These are phyloP conservation scores for Neoascia interrupta DNA, from an alignment of 2,888 invertebrate genomes.

Conservation along the genomic window DNA sequence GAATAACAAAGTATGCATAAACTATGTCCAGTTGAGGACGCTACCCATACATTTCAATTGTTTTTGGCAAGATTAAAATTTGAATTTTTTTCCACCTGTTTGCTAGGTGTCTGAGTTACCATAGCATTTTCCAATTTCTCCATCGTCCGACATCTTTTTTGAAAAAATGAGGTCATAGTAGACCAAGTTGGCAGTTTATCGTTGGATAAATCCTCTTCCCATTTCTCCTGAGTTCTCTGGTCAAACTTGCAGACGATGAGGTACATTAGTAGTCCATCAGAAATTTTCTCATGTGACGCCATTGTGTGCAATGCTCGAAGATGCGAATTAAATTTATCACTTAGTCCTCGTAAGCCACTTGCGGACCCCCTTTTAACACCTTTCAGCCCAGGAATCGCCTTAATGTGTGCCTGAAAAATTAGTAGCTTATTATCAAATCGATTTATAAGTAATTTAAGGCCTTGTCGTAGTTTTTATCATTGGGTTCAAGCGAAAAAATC, in stretches of 20 bases:
- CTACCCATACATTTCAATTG: conserved; percentile 26
- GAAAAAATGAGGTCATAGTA: conserved; percentile 5
- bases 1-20: conserved; percentile 29
- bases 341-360: conserved; percentile 27
- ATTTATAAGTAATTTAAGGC: conserved; percentile 58
- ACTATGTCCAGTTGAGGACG: conserved; percentile 1
- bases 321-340: conserved; percentile 30
- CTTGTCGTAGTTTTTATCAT: conserved; percentile 61
- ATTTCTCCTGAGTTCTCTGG: conserved; percentile 20
- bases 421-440: conserved; percentile 68
- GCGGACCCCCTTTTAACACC: conserved; percentile 33
- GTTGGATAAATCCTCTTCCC: neutral
- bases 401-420: conserved; percentile 67
- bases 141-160: conserved; percentile 20
- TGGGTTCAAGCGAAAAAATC: conserved; percentile 62
- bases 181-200: conserved; percentile 14
- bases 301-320: conserved; percentile 20
- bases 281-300: conserved; percentile 3
- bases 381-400: conserved; percentile 46
- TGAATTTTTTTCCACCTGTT: conserved; percentile 23
- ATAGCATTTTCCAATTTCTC: conserved; percentile 18
- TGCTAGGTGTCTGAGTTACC: conserved; percentile 27
- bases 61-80: conserved; percentile 1
- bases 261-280: conserved; percentile 5
- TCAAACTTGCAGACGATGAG: conserved; percentile 3